A percentile compares a stretch with the other conserved stretches of the same genome.
These are phyloP conservation scores for Azemiops feae DNA, from an alignment of 2,113 vertebrate species.

Conservation along the genomic window DNA sequence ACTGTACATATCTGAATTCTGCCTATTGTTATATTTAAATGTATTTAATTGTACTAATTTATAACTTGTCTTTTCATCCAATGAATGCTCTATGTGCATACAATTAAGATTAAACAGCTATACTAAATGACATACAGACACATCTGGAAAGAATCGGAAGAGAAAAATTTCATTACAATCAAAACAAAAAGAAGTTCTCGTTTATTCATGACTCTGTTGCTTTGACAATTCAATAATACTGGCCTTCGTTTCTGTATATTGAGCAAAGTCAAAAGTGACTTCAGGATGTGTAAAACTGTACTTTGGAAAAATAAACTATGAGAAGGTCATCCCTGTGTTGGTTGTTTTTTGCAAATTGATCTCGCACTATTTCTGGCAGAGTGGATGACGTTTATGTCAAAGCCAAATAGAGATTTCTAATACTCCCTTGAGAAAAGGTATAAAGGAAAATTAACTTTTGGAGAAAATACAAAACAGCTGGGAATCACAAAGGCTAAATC, in stretches of 20 bases:
- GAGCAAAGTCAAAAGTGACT: background rate
- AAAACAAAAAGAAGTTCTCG: background rate
- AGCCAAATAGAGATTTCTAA: constrained; percentile 1
- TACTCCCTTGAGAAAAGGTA: background rate
- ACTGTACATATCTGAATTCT: background rate
- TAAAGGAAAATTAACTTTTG: background rate
- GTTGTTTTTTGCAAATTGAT: background rate
- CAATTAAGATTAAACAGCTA: background rate
- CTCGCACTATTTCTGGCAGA: background rate
- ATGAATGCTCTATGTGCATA: too few species aligned
- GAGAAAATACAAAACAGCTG: background rate
- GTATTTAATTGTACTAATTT: background rate
- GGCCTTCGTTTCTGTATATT: background rate
- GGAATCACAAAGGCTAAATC: background rate
- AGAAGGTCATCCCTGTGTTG: background rate
- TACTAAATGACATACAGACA: background rate
- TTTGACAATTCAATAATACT: background rate
- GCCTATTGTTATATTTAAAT: background rate
- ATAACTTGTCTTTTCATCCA: background rate
- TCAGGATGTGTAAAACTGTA: background rate
- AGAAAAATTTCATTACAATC: background rate
- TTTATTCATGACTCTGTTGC: background rate
- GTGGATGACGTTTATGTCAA: background rate
- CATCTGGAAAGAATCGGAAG: background rate
- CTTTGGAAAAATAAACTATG: background rate